phyloP scores from a whole-genome alignment of 2,888 invertebrate species.

The Heliconius erato region DNA sequence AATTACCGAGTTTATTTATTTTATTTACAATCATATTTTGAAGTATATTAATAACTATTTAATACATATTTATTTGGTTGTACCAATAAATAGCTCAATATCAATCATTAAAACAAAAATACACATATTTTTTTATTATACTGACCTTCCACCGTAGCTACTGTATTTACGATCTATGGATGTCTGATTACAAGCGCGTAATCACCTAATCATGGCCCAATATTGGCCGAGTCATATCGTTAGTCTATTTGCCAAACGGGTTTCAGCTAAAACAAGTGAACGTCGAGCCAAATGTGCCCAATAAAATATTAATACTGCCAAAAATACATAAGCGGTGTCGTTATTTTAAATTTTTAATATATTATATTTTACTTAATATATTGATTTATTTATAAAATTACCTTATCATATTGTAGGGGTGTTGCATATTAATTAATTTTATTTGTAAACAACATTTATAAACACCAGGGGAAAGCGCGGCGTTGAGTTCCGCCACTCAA shows the following conservation, averaged over 20 bases:
- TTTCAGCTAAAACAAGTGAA: conserved; percentile 61
- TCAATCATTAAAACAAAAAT: not conserved
- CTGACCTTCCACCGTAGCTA: no score
- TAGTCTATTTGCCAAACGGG: conserved; percentile 69
- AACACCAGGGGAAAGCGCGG: no score
- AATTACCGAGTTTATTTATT: no score
- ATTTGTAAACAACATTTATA: no score
- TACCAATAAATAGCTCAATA: no score
- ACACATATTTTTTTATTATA: not conserved
- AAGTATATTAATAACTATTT: no score
- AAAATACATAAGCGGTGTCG: conserved; percentile 28
- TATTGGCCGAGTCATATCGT: conserved; percentile 56
- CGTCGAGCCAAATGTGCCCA: conserved; percentile 63
- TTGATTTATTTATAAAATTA: no score
- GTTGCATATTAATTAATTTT: no score
- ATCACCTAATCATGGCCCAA: conserved; percentile 30
- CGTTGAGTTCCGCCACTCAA: no score
- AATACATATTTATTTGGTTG: no score
- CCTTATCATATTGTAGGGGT: no score
- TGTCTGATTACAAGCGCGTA: conserved; percentile 15
- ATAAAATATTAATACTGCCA: conserved; percentile 38
- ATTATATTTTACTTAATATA: not conserved
- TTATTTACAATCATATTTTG: no score
- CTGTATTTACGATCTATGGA: conserved; percentile 8
- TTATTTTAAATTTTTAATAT: not conserved